Conservation (phyloP, 2,797 vertebrate genomes). For the Crotalus adamanteus region DNA sequence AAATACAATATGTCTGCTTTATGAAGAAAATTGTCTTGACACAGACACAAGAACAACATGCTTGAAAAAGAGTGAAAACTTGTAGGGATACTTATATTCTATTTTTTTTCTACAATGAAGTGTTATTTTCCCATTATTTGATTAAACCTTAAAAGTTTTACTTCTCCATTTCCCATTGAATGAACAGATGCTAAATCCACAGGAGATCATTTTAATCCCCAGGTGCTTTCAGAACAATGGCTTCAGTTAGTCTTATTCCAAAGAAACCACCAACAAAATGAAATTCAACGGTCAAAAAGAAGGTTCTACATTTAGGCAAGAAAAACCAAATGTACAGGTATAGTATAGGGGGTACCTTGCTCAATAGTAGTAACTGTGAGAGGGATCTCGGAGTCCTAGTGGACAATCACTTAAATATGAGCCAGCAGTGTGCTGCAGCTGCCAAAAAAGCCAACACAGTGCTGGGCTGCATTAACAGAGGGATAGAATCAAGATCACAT, state of each 20-base stretch:
- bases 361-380: too few relatives aligned
- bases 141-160: slow-evolving; percentile 50
- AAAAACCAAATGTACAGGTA: too few relatives aligned
- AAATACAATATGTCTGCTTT: not conserved
- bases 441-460: too few relatives aligned
- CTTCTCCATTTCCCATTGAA: slow-evolving; percentile 41
- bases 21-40: not conserved
- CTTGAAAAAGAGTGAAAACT: slow-evolving; percentile 32
- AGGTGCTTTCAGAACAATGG: slow-evolving; percentile 53
- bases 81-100: not conserved
- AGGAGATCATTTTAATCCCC: slow-evolving; percentile 63
- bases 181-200: slow-evolving; percentile 65
- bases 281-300: too few relatives aligned
- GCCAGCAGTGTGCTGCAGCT: too few relatives aligned
- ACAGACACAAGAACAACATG: slow-evolving; percentile 32
- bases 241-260: slow-evolving; percentile 58
- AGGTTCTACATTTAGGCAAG: too few relatives aligned
- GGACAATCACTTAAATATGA: too few relatives aligned
- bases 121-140: slow-evolving; percentile 53
- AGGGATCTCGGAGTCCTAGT: too few relatives aligned
- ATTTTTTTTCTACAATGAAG: slow-evolving; percentile 23
- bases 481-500: too few relatives aligned
- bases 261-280: slow-evolving; percentile 33
- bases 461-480: too few relatives aligned
- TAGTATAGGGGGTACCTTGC: too few relatives aligned